These are phyloP conservation scores for Aphrocallistes beatrix DNA, from an alignment of 37 sponge, comb jelly and placozoan genomes.

Conservation along the genomic window DNA sequence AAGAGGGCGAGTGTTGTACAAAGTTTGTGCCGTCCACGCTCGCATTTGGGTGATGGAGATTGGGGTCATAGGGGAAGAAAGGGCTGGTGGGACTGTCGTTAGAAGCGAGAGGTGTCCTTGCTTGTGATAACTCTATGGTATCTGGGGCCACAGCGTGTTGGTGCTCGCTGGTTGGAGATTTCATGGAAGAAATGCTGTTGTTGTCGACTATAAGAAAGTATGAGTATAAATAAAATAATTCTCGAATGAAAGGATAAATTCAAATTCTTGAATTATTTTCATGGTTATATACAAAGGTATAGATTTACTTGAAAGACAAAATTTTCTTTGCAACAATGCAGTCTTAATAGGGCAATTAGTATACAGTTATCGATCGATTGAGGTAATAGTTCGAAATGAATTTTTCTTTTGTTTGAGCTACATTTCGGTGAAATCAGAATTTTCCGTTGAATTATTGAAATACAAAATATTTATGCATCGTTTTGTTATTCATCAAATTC, in stretches of 20 bases:
- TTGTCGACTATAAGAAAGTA: slow-evolving; percentile 11
- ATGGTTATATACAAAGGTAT: background rate
- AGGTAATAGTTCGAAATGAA: too few relatives aligned
- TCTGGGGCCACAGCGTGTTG: background rate
- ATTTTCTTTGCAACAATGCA: background rate
- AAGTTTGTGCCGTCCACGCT: background rate
- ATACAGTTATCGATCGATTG: too few relatives aligned
- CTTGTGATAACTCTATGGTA: background rate
- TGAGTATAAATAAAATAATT: too few relatives aligned
- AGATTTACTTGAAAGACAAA: background rate
- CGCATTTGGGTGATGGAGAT: background rate
- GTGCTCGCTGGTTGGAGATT: background rate
- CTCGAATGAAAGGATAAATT: too few relatives aligned
- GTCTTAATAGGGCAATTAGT: background rate
- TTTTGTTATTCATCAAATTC: too few relatives aligned
- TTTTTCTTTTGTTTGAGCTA: too few relatives aligned
- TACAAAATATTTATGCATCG: too few relatives aligned
- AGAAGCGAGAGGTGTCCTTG: background rate
- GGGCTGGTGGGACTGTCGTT: background rate
- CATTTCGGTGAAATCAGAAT: too few relatives aligned
- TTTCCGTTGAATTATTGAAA: too few relatives aligned
- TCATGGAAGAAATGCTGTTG: slow-evolving; percentile 4
- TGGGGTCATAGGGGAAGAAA: slow-evolving; percentile 1
- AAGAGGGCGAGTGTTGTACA: background rate
- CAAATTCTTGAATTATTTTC: background rate